Percentiles rank a stretch among this genome's conserved stretches.
These are phyloP conservation scores for Cecidostiba fungosa DNA, from an alignment of 2,888 invertebrate species.

Conservation along the genomic window DNA sequence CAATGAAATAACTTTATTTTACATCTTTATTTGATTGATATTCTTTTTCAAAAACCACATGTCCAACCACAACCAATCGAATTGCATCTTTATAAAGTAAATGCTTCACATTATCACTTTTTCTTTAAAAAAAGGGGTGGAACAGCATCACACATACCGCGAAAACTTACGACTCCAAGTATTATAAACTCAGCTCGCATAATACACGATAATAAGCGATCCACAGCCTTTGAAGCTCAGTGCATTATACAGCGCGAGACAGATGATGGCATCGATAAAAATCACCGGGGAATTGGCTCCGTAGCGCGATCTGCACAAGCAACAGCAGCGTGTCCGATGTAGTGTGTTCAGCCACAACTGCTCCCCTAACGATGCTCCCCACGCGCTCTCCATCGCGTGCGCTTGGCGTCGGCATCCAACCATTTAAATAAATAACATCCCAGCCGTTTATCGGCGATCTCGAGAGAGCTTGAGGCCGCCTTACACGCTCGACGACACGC, in stretches of 20 bases:
- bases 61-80: no score
- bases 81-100: no score
- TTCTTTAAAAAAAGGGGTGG: no score
- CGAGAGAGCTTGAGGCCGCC: slow-evolving; percentile 8
- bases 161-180: no score
- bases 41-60: no score
- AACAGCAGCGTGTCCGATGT: not conserved
- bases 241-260: not conserved
- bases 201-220: not conserved
- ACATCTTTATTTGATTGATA: no score
- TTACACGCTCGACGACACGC: slow-evolving; percentile 58
- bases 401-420: slow-evolving; percentile 38
- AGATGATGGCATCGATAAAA: slow-evolving; percentile 48
- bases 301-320: not conserved
- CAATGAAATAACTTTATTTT: not conserved
- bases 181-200: no score
- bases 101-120: no score
- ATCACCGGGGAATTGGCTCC: slow-evolving; percentile 48
- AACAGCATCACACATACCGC: no score
- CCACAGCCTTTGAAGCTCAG: not conserved
- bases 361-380: slow-evolving; percentile 41
- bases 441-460: slow-evolving; percentile 60
- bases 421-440: slow-evolving; percentile 64
- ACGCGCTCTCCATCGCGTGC: slow-evolving; percentile 47
- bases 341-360: not conserved